A percentile compares a stretch with the other conserved stretches of the same genome.
These are phyloP conservation scores for Geococcyx californianus DNA, from an alignment of 2,113 vertebrate species.

Conservation along the genomic window DNA sequence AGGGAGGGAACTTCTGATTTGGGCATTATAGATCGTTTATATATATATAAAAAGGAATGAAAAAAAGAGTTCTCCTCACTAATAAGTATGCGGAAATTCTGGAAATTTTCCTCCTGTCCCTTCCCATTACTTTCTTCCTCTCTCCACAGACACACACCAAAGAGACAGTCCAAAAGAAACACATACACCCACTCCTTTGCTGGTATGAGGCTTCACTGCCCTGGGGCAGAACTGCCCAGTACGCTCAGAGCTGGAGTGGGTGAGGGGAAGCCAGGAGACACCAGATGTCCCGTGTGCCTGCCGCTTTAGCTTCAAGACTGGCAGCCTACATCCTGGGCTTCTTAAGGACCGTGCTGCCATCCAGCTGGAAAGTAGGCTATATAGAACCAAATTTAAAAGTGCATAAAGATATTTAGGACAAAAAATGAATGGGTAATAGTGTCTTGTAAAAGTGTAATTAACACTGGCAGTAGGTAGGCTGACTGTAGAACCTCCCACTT, in stretches of 20 bases:
- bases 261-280: accelerated
- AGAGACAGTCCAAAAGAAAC: not conserved
- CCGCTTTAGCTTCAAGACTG: not conserved
- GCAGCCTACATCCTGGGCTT: not conserved
- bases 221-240: not conserved
- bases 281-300: accelerated
- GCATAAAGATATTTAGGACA: not conserved
- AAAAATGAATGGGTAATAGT: not conserved
- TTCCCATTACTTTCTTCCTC: not conserved
- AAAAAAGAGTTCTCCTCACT: not conserved
- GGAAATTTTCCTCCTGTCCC: not conserved
- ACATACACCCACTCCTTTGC: not conserved
- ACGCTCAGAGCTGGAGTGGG: not conserved
- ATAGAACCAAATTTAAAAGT: not conserved
- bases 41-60: not conserved
- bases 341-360: accelerated
- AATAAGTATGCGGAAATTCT: too few relatives aligned
- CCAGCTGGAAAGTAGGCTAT: not conserved
- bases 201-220: not conserved
- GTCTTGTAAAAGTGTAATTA: not conserved
- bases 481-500: not conserved
- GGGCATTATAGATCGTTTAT: not conserved
- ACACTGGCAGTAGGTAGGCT: accelerated
- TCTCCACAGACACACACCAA: too few relatives aligned
- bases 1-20: not conserved